Base-by-base conservation (phyloP, 1,140 invertebrate species). In the Subanguina moxae region DNA sequence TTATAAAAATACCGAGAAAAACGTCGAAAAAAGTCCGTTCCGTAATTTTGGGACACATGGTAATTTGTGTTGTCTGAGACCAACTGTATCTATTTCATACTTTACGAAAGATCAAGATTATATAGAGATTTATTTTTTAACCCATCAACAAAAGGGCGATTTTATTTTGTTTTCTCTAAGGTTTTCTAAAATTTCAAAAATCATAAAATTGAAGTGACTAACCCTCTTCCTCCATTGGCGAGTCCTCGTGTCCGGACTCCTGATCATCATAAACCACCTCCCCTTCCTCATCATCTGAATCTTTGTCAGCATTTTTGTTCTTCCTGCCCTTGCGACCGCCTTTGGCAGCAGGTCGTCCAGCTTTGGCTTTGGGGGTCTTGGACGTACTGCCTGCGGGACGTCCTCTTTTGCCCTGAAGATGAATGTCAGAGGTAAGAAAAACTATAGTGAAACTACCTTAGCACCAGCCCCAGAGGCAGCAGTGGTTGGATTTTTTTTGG, bases 211-310 rank as follows among this genome's bases (percentile, higher is more conserved):
- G 3, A 38, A 38, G 32, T 38, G 11, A 38, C 32, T 13, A 23
- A 61, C 58, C 58, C 8, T 61, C 58, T 61, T 61, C 58, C 38
- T 61, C 38, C 58, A 61, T 61, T n/a, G 58, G 58, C 1, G 58
- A 48, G 13, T 56, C 28, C 19, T 21, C 52, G 38, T 70, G 65
- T 38, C 32, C 32, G 19, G 68, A 70, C 7, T 59, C 62, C 23
- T 42, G 17, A 42, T 70, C 68, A 61, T 70, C 68, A 19, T 70
- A 70, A 17, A 67, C 52, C 17, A 70, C 68, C 45, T 70, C 68
- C 3, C 45, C 59, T 9, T 70, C 66, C 11, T 58, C 62, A 0
- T 70, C 68, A 19, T 70, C 68, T 0, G 68, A 70, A 17, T 70
- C 65, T 45, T 68, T 68, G 19, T 48, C 46, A 56, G 42, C 13